Evolutionary conservation across 2,888 invertebrate genomes (phyloP).

Genomic region (Zhuqinia jingwanae): DNA sequence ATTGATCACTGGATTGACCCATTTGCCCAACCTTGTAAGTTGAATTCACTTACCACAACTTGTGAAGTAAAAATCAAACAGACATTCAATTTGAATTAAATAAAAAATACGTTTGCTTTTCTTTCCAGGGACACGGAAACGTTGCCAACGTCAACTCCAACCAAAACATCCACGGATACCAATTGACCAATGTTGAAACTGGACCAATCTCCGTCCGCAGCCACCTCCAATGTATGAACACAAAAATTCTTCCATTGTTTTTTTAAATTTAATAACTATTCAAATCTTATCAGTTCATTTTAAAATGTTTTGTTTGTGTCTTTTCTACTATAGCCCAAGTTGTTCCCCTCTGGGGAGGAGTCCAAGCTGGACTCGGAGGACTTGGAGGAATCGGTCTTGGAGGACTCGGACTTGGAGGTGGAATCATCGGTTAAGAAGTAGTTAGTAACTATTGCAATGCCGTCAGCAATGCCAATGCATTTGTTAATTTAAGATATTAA

Average conservation of each 20-base stretch:
- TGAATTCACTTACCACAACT: no score
- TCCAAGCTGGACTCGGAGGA: no score
- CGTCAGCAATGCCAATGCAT: constrained; percentile 63
- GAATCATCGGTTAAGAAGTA: constrained; percentile 48
- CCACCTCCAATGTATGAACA: constrained; percentile 57
- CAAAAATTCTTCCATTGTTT: not conserved
- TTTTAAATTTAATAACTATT: no score
- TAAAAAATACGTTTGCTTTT: no score
- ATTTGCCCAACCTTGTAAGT: constrained; percentile 61
- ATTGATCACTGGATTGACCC: constrained; percentile 71
- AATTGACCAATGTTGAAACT: constrained; percentile 54
- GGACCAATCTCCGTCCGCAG: constrained; percentile 59
- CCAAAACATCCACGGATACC: constrained; percentile 72
- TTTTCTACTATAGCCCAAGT: constrained; percentile 16
- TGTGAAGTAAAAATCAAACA: no score
- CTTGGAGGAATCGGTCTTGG: no score
- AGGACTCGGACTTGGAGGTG: constrained; percentile 16
- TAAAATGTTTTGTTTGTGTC: not conserved
- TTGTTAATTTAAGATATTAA: constrained; percentile 54
- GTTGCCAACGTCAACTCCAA: constrained; percentile 71
- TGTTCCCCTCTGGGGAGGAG: constrained; percentile 59
- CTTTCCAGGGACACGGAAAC: constrained; percentile 65
- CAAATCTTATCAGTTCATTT: constrained; percentile 20
- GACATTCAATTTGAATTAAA: no score
- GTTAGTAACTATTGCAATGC: not conserved